Percentiles rank a stretch among this genome's conserved stretches.
These are phyloP conservation scores for Helarctos malayanus DNA, from an alignment of 2,797 vertebrate genomes.

Conservation along the genomic window DNA sequence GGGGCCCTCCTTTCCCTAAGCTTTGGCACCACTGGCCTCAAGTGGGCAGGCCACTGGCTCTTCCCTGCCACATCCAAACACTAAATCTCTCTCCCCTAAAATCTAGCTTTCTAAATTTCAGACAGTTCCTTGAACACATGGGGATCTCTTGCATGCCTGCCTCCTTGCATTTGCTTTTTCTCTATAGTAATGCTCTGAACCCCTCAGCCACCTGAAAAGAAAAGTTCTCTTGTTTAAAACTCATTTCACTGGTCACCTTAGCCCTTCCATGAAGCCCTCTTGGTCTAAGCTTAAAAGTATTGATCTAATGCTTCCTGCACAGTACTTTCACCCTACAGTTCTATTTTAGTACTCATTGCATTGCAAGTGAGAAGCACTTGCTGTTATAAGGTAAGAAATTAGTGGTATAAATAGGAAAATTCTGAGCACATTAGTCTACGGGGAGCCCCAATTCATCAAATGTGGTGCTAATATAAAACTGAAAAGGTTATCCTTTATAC, in stretches of 20 bases:
- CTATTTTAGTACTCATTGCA: not conserved
- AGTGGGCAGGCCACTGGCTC: not conserved
- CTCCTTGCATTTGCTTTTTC: conserved; percentile 35
- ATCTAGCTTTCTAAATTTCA: conserved; percentile 10
- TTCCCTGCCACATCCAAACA: not conserved
- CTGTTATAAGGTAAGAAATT: not conserved
- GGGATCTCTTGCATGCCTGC: not conserved
- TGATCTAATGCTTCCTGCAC: conserved; percentile 24
- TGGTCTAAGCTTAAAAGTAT: not conserved
- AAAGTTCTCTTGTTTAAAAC: conserved; percentile 58
- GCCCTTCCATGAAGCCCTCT: not conserved
- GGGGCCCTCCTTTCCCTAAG: not conserved
- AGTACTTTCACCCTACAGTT: not conserved
- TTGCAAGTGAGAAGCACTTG: not conserved
- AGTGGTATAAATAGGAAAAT: conserved; percentile 45
- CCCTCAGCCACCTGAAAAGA: conserved; percentile 32
- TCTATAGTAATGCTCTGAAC: conserved; percentile 7
- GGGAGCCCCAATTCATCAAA: conserved; percentile 48
- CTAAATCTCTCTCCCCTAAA: not conserved
- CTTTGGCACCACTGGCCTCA: not conserved
- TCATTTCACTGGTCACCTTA: conserved; percentile 32
- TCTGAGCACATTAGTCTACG: conserved; percentile 6
- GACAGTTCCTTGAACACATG: not conserved
- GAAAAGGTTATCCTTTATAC: conserved; percentile 64
- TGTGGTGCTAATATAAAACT: conserved; percentile 40